Evolutionary conservation across 2,113 vertebrate species (phyloP).

Genomic region (Rhabdomys dilectus): DNA sequence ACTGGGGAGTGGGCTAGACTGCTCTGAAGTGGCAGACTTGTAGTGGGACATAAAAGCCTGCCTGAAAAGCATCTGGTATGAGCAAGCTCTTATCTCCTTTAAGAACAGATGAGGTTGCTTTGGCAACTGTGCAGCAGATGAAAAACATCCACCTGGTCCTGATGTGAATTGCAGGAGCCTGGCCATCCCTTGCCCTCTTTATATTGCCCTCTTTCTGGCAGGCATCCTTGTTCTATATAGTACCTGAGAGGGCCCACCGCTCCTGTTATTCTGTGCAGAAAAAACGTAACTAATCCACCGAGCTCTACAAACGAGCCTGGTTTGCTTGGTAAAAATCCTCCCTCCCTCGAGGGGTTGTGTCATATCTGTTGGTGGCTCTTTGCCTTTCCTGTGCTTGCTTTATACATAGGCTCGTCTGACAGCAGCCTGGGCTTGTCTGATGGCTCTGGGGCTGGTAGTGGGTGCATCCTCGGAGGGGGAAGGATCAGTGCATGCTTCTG

Average conservation of each 20-base stretch:
- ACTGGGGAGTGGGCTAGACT: neutral
- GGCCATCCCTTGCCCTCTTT: neutral
- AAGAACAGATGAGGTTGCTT: constrained; percentile 39
- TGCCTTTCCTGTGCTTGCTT: neutral
- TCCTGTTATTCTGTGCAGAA: neutral
- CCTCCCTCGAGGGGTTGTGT: neutral
- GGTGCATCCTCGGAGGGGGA: neutral
- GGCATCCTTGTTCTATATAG: neutral
- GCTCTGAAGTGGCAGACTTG: neutral
- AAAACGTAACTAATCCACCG: neutral
- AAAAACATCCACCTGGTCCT: neutral
- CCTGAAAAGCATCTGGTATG: neutral
- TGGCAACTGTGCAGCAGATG: neutral
- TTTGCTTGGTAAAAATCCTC: neutral
- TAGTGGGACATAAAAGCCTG: neutral
- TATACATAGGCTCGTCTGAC: neutral
- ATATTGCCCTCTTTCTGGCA: neutral
- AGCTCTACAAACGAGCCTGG: neutral
- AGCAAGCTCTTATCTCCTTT: neutral
- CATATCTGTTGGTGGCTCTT: neutral
- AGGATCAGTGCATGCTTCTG: neutral
- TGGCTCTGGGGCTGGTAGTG: neutral
- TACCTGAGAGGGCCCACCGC: neutral
- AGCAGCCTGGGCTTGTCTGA: neutral
- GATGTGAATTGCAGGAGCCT: neutral